Conservation (phyloP, 1,140 invertebrate genomes). For the Hyles euphorbiae region DNA sequence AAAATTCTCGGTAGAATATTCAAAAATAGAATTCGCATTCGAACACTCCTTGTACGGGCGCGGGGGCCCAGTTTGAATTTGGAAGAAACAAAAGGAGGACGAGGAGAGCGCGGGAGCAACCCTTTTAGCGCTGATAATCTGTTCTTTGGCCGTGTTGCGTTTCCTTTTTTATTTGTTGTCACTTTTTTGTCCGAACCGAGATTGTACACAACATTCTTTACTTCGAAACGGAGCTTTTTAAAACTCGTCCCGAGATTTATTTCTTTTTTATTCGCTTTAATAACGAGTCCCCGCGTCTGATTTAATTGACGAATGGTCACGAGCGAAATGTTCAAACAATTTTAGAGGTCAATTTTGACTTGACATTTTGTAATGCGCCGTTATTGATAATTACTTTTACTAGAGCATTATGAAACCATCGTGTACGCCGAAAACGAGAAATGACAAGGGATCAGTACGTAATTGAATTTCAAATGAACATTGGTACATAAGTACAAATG, state of each 20-base stretch:
- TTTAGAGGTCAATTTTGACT: slow-evolving; percentile 48
- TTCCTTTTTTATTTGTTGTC: slow-evolving; percentile 65
- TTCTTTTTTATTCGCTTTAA: slow-evolving; percentile 66
- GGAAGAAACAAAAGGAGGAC: slow-evolving; percentile 71
- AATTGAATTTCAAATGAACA: slow-evolving; percentile 2
- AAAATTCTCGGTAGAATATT: slow-evolving; percentile 76
- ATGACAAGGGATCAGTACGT: not conserved
- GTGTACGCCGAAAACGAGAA: slow-evolving; percentile 5
- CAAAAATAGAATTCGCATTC: slow-evolving; percentile 75
- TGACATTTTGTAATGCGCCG: slow-evolving; percentile 29
- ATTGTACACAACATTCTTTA: slow-evolving; percentile 75
- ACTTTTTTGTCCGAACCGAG: slow-evolving; percentile 72
- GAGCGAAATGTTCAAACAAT: slow-evolving; percentile 49
- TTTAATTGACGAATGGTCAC: slow-evolving; percentile 73
- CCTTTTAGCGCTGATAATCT: slow-evolving; percentile 75
- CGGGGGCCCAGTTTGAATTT: slow-evolving; percentile 72
- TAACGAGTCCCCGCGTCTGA: slow-evolving; percentile 55
- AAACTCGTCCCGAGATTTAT: slow-evolving; percentile 62
- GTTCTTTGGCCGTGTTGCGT: slow-evolving; percentile 68
- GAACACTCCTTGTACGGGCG: slow-evolving; percentile 72
- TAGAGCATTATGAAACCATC: slow-evolving; percentile 11
- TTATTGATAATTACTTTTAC: slow-evolving; percentile 24
- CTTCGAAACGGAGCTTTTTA: slow-evolving; percentile 73
- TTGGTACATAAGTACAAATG: slow-evolving; percentile 32
- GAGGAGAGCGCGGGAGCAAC: slow-evolving; percentile 71